These are phyloP conservation scores for Stenichneumon culpator DNA, from an alignment of 2,888 invertebrate species.

Conservation along the genomic window DNA sequence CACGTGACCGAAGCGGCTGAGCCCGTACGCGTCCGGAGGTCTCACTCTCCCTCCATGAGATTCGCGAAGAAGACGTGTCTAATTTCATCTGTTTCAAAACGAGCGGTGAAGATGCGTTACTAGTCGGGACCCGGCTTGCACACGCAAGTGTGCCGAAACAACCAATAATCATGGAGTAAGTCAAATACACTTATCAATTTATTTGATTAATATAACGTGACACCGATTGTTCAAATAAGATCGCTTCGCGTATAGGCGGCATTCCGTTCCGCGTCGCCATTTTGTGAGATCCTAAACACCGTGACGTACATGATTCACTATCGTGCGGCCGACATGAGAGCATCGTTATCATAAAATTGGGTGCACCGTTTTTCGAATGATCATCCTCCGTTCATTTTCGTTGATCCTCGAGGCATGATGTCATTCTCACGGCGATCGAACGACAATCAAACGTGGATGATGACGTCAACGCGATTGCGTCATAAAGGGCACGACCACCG, in stretches of 20 bases:
- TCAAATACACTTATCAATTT: conserved; percentile 78
- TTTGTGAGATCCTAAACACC: conserved; percentile 69
- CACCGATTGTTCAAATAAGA: conserved; percentile 23
- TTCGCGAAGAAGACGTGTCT: conserved; percentile 79
- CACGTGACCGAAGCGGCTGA: conserved; percentile 74
- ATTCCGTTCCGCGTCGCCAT: conserved; percentile 74
- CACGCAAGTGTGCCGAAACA: conserved; percentile 91
- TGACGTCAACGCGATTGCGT: conserved; percentile 66
- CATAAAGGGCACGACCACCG: conserved; percentile 42
- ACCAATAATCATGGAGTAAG: conserved; percentile 90
- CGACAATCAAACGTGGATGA: conserved; percentile 13
- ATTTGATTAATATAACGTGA: conserved; percentile 3
- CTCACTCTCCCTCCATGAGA: conserved; percentile 83
- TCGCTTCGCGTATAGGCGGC: conserved; percentile 4
- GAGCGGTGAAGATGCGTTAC: conserved; percentile 90
- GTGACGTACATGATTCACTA: conserved; percentile 8
- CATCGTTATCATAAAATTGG: neutral
- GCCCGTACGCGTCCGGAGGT: conserved; percentile 55
- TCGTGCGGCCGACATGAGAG: neutral
- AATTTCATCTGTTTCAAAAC: conserved; percentile 86
- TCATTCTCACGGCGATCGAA: neutral
- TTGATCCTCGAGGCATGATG: conserved; percentile 24
- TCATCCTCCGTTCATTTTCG: neutral
- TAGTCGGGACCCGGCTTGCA: conserved; percentile 89
- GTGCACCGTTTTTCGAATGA: neutral